Evolutionary conservation across 1,140 invertebrate species (phyloP).

Genomic region (Eulimnadia texana): DNA sequence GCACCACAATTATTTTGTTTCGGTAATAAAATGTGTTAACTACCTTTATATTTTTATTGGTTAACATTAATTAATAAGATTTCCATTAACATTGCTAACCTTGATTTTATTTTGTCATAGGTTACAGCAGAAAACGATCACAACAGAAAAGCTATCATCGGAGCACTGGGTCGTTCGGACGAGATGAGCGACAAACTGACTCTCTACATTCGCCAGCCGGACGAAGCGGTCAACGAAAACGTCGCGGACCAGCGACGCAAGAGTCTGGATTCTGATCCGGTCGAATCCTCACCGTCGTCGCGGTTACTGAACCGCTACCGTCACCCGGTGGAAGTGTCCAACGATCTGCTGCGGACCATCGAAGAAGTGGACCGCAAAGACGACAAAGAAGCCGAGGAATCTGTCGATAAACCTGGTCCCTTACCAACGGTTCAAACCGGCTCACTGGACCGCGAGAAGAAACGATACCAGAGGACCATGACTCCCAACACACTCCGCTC

Average conservation of each 20-base stretch:
- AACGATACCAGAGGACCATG: conserved; percentile 21
- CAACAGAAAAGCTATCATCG: conserved; percentile 35
- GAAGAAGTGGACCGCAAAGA: conserved; percentile 19
- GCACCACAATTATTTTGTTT: too few relatives aligned
- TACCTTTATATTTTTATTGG: too few relatives aligned
- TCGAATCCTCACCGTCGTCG: conserved; percentile 11
- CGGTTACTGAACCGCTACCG: conserved; percentile 23
- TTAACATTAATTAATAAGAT: too few relatives aligned
- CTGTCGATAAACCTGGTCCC: conserved; percentile 1
- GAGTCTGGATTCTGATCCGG: background rate
- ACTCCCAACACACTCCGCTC: conserved; percentile 22
- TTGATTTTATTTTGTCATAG: background rate
- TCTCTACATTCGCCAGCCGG: conserved; percentile 38
- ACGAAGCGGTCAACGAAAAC: background rate
- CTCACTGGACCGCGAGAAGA: conserved; percentile 17
- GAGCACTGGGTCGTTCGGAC: conserved; percentile 31
- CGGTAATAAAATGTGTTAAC: too few relatives aligned
- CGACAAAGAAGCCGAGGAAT: background rate
- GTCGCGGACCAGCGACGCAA: conserved; percentile 8
- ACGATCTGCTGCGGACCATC: conserved; percentile 21
- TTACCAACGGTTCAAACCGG: background rate
- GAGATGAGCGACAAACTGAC: conserved; percentile 39
- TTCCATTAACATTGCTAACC: too few relatives aligned
- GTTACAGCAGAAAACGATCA: conserved; percentile 33
- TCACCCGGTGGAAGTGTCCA: conserved; percentile 21